Percentiles rank a stretch among this genome's conserved stretches.
phyloP scores from a whole-genome alignment of 2,113 vertebrate species.

The Apteryx owenii region DNA sequence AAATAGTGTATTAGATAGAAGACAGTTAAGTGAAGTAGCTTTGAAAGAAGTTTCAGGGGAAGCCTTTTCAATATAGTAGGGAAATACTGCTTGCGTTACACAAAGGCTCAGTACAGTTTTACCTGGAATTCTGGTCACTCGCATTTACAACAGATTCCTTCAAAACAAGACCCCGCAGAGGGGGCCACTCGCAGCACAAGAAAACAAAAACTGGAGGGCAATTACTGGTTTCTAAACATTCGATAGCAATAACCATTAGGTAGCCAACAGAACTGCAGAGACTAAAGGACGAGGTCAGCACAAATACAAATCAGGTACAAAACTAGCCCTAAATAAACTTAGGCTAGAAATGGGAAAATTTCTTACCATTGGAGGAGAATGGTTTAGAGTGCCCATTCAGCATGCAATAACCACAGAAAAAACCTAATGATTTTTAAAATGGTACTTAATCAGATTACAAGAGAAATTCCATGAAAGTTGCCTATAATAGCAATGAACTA shows the following conservation, averaged over 20 bases:
- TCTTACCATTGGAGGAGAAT: not conserved
- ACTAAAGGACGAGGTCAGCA: not conserved
- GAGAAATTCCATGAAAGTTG: not conserved
- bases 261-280: not conserved
- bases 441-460: not conserved
- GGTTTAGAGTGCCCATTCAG: not conserved
- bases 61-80: not conserved
- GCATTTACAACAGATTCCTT: not conserved
- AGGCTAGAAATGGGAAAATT: not conserved
- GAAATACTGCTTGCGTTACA: not conserved
- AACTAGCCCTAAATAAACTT: not conserved
- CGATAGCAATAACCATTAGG: not conserved
- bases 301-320: not conserved
- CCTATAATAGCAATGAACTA: not conserved
- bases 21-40: not conserved
- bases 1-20: not conserved
- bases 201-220: not conserved
- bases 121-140: not conserved
- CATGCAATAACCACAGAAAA: not conserved
- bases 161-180: not conserved
- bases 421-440: not conserved
- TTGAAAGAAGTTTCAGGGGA: not conserved
- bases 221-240: too few species aligned
- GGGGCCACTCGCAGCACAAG: not conserved
- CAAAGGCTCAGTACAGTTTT: not conserved